Base-by-base conservation (phyloP, 2,888 invertebrate species). In the Ectemnius continuus region DNA sequence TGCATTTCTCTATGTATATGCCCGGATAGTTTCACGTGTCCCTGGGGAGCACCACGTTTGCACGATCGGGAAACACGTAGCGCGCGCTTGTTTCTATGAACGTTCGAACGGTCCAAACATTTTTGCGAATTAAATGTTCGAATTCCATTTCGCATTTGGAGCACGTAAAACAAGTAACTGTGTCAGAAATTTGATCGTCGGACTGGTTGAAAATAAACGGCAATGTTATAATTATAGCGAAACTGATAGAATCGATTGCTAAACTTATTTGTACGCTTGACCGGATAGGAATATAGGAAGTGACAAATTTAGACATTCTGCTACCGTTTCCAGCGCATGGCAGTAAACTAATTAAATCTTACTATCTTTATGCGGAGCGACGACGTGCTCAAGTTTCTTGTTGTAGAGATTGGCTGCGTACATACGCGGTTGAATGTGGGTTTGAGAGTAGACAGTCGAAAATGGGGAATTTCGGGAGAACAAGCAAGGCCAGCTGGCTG, bases 1-100 rank as follows among this genome's bases (percentile, higher is more conserved):
- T 74, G 74, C 26, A 65, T 68, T 68, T 68, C 47, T 47, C 48
- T 73, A 67, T 47, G 45, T 73, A 67, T 68, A 58, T 6, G 61
- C 23, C 28, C n/a, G 16, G 14, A 52, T 52, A 52, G 52, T 52
- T 52, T 52, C 52, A 52, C 52, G 16, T 16, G 52, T 5, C 13
- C 4, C 52, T 52, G 16, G 16, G 5, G 52, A 3, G 52, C 16
- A 6, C 14, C 52, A 52, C 52, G 52, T 52, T 52, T 52, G 16
- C 16, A 14, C 5, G n/a, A 16, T 52, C 5, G 52, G 52, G n/a
- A 52, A 52, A 13, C 52, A 52, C 14, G 52, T 52, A 52, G 52
- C n/a, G 14, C 4, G 8, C 52, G 52, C 52, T 52, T 14, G 52
- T 16, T 52, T 16, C n/a, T 14, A 5, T 14, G 52, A 52, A 14